Percentiles rank a stretch among this genome's conserved stretches.
Conservation (phyloP, 1,140 invertebrate species). For the Proctacanthus coquilletti region DNA sequence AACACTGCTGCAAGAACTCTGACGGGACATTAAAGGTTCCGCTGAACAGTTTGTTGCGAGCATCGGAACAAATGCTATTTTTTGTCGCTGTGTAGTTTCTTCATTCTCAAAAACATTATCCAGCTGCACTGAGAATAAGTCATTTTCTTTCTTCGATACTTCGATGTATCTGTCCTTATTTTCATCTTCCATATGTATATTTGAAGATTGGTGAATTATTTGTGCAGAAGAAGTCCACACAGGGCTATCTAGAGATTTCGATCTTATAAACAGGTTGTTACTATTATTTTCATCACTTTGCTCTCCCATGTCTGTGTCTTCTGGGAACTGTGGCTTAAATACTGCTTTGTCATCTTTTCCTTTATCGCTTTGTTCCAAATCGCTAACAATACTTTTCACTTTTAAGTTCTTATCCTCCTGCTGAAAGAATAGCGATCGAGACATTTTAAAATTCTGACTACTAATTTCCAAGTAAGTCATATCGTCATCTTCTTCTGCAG, state of each 20-base stretch:
- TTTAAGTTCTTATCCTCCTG: not conserved
- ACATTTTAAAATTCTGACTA: not conserved
- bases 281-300: too few relatives aligned
- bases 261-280: not conserved
- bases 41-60: too few relatives aligned
- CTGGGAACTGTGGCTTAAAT: too few relatives aligned
- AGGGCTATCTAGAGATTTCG: constrained; percentile 20
- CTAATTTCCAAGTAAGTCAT: not conserved
- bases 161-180: too few relatives aligned
- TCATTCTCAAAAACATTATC: constrained; percentile 59
- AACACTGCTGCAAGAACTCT: constrained; percentile 55
- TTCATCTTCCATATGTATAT: constrained; percentile 7
- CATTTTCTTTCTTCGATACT: constrained; percentile 28
- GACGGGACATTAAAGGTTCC: too few relatives aligned
- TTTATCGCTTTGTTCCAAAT: too few relatives aligned
- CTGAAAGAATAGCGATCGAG: not conserved
- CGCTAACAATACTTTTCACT: constrained; percentile 23
- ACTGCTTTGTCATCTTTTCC: too few relatives aligned
- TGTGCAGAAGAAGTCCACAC: constrained; percentile 37
- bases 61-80: too few relatives aligned
- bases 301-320: too few relatives aligned
- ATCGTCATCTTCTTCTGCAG: constrained; percentile 14
- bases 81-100: too few relatives aligned
- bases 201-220: constrained; percentile 23
- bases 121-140: constrained; percentile 53